Evolutionary conservation across 1,140 invertebrate genomes (phyloP), one percentile per base, ranked within the genome.

Genomic region (Druon quercuslanigerum): DNA sequence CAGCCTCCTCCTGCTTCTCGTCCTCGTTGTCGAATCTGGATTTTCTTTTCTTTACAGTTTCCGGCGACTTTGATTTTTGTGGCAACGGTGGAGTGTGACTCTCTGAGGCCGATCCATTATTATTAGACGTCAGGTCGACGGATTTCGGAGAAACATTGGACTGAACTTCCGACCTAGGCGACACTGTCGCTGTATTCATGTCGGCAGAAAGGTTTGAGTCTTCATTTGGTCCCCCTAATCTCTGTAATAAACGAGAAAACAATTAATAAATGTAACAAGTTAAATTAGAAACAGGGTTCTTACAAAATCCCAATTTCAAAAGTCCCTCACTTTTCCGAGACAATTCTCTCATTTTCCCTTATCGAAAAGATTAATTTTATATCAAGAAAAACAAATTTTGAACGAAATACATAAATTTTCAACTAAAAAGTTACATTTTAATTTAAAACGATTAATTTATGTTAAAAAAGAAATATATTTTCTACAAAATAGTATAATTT

Each of bases 151-250:
- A 85, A 84, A 79, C 86, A 76, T 87, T 88, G 6, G 89, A 90
- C 25, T 82, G 85, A 51, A 81, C 85, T 71, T 88, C 89, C 33
- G 83, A 85, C 70, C 72, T 84, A 19, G 89, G 92, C 66, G 89
- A 86, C 50, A 52, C 51, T 13, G 75, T 79, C 16, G 82, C 85
- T 6, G 85, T 72, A 54, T 85, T 90, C 52, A 88, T 80, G 6
- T 89, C 89, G 16, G 75, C 78, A 54, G 92, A 92, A 73, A 91
- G 85, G 81, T 94, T 93, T 2, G 93, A 94, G 82, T 94, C 93
- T 85, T 94, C 93, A 82, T 92, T 93, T n/a, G 90, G 91, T 66
- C 92, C 93, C 76, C 94, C 93, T 71, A 95, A 85, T 85, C 94
- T 90, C 93, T 93, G 78, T 52, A 87, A 85, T 40, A 77, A 77